Conservation (phyloP, 2,888 invertebrate species). For the Resseliella maxima region DNA sequence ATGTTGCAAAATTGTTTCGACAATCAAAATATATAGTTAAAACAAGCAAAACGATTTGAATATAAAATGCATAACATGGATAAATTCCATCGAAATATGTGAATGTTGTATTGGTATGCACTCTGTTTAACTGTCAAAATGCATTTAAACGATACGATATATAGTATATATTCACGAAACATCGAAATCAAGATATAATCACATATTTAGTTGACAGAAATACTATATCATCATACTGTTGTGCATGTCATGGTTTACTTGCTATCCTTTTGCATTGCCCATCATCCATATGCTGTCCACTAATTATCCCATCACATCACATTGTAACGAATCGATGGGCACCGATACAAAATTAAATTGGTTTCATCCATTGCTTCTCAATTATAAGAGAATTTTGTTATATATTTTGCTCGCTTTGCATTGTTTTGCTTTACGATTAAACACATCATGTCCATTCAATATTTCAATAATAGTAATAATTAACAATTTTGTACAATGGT, state of each 20-base stretch:
- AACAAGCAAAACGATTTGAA: background rate
- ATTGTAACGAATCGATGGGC: background rate
- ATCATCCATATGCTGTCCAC: background rate
- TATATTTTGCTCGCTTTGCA: too few relatives aligned
- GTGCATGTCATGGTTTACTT: background rate
- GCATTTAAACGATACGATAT: background rate
- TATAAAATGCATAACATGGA: background rate
- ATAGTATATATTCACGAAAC: background rate
- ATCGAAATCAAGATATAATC: background rate
- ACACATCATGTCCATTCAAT: background rate
- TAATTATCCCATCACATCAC: slow-evolving; percentile 49
- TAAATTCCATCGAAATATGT: too few relatives aligned
- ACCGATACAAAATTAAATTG: slow-evolving; percentile 43
- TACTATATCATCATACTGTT: slow-evolving; percentile 30
- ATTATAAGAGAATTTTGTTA: background rate
- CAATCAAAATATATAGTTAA: background rate
- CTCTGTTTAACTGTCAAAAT: slow-evolving; percentile 27
- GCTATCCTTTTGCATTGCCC: background rate
- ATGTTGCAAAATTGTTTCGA: background rate
- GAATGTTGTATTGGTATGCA: too few relatives aligned
- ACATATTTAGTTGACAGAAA: slow-evolving; percentile 32
- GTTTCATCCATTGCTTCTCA: background rate
- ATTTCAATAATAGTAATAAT: background rate
- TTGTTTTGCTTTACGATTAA: too few relatives aligned
- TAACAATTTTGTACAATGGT: slow-evolving; percentile 26